A percentile compares a stretch with the other conserved stretches of the same genome.
Evolutionary conservation across 2,888 invertebrate species (phyloP).

Genomic region (Calameuta pallipes): DNA sequence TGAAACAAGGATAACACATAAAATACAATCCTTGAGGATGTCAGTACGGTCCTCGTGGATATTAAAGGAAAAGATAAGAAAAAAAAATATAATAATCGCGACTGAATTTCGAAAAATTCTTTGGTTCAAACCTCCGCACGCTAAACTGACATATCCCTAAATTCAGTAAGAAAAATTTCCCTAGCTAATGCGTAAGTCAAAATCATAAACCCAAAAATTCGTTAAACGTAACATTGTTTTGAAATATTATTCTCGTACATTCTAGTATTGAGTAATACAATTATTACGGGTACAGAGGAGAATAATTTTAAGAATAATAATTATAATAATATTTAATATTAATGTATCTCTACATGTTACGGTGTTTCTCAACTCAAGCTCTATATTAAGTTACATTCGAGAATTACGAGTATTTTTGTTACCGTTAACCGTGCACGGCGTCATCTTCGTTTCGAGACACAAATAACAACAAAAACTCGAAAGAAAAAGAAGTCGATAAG

Average conservation of each 20-base stretch:
- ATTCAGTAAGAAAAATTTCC: constrained; percentile 30
- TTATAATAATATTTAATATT: constrained; percentile 37
- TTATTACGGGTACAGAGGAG: constrained; percentile 51
- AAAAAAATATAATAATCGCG: not conserved
- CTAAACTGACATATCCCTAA: constrained; percentile 38
- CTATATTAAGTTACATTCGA: not conserved
- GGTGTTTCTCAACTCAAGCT: constrained; percentile 49
- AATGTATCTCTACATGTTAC: constrained; percentile 38
- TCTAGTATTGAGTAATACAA: constrained; percentile 48
- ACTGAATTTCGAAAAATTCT: constrained; percentile 45
- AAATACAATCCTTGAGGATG: not conserved
- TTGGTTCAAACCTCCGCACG: constrained; percentile 52
- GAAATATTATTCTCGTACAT: constrained; percentile 43
- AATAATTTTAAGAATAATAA: constrained; percentile 53
- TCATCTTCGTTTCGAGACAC: not conserved
- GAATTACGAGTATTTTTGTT: not conserved
- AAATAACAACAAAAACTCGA: not conserved
- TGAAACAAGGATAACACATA: not conserved
- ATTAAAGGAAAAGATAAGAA: not conserved
- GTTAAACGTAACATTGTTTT: constrained; percentile 37
- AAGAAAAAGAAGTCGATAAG: not conserved
- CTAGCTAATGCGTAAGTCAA: constrained; percentile 39
- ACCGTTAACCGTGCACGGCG: not conserved
- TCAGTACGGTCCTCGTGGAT: too few species aligned
- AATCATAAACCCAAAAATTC: constrained; percentile 38